Percentiles rank a stretch among this genome's conserved stretches.
Conservation (phyloP, 2,797 vertebrate species). For the Hypotaenidia philippensis region DNA sequence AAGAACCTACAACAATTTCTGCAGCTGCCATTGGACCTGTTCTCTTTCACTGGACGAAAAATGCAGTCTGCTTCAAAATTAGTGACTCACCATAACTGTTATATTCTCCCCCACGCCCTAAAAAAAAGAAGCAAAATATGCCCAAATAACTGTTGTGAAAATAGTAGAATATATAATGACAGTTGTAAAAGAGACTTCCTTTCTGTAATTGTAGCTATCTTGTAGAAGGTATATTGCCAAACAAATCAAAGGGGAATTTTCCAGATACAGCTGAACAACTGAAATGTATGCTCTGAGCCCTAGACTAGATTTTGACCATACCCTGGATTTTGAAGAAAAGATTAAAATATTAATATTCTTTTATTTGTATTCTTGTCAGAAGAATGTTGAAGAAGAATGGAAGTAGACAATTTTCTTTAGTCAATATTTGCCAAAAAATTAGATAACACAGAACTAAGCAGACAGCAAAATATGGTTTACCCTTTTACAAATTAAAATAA, state of each 20-base stretch:
- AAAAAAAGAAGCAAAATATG: background rate
- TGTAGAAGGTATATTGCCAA: background rate
- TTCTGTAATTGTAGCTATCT: background rate
- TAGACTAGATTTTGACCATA: background rate
- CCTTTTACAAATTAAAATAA: constrained; percentile 47
- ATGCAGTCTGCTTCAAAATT: background rate
- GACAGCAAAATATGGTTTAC: constrained; percentile 33
- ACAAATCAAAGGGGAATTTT: background rate
- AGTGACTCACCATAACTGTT: background rate
- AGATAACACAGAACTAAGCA: constrained; percentile 13
- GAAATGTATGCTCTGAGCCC: background rate
- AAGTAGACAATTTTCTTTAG: background rate
- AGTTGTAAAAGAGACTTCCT: background rate
- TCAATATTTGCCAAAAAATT: constrained; percentile 48
- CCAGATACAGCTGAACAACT: background rate
- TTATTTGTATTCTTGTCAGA: background rate
- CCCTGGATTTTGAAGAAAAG: background rate
- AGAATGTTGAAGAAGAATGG: background rate
- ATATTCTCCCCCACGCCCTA: background rate
- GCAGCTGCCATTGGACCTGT: background rate
- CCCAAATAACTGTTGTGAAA: background rate
- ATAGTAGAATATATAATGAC: background rate
- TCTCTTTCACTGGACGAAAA: background rate
- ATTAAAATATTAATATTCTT: constrained; percentile 3
- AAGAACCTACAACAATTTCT: background rate